These are phyloP conservation scores for Sepiola atlantica DNA, from an alignment of 2,888 invertebrate species.

Conservation along the genomic window DNA sequence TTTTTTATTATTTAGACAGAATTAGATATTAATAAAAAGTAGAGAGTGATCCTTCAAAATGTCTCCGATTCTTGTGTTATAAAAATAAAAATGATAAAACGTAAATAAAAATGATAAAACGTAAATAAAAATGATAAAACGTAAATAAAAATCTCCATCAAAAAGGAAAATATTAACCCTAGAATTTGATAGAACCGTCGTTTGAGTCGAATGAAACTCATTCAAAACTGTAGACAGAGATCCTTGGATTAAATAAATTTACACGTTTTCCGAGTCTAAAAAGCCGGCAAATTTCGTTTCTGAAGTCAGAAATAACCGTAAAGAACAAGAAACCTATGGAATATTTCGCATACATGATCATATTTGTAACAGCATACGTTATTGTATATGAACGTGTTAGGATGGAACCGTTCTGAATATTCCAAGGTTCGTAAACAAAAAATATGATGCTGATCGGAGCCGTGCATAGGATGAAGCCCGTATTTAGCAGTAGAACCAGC, in stretches of 20 bases:
- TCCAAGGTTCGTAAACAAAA: slow-evolving; percentile 6
- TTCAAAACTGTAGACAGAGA: background rate
- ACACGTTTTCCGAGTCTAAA: background rate
- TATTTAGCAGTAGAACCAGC: background rate
- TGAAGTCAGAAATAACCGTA: slow-evolving; percentile 36
- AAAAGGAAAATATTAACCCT: background rate
- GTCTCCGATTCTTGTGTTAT: no score
- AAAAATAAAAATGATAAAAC: no score
- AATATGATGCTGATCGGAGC: background rate
- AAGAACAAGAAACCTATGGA: slow-evolving; percentile 33
- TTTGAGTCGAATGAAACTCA: background rate
- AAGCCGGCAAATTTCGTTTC: background rate
- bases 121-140: no score
- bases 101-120: no score
- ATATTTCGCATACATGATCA: slow-evolving; percentile 33
- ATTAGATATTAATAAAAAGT: no score
- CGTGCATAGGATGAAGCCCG: background rate
- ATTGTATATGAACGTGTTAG: background rate
- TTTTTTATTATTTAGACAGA: no score
- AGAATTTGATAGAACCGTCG: background rate
- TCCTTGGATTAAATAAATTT: background rate
- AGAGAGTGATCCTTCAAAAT: no score
- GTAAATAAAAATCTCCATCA: no score
- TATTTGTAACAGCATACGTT: background rate
- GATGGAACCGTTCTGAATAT: background rate